Conservation (phyloP, 2,888 invertebrate species). For the Homarus gammarus region DNA sequence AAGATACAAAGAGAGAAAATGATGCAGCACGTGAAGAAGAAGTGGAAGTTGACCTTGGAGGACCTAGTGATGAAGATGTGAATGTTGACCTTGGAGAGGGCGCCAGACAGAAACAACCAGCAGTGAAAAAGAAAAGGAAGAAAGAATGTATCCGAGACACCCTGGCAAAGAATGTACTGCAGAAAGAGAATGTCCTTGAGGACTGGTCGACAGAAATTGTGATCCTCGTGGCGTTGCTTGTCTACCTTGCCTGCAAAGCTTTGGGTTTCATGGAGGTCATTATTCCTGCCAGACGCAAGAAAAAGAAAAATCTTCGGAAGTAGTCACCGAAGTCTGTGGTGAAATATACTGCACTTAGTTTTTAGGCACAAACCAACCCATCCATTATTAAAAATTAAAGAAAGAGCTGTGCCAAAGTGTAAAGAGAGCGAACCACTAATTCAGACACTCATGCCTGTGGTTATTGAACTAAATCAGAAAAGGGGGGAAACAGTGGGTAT, state of each 20-base stretch:
- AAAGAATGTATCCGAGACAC: not conserved
- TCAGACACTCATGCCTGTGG: no score
- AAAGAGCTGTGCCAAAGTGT: no score
- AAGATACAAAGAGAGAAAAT: not conserved
- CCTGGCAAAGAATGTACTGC: not conserved
- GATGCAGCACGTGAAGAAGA: not conserved
- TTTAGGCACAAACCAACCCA: no score
- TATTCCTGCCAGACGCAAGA: not conserved
- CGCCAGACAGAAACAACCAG: not conserved
- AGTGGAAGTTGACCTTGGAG: not conserved
- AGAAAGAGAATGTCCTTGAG: not conserved
- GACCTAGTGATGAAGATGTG: not conserved
- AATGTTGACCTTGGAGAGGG: not conserved
- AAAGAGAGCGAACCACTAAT: no score
- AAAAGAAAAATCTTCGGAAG: not conserved
- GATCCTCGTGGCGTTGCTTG: conserved; percentile 45
- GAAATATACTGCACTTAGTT: no score
- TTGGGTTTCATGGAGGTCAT: conserved; percentile 30
- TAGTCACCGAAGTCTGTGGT: no score
- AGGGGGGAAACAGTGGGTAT: no score
- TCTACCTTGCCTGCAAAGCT: conserved; percentile 54
- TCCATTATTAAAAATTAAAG: no score
- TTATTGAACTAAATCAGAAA: no score
- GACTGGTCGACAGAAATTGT: conserved; percentile 45
- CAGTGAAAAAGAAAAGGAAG: not conserved